Conservation (phyloP, 2,797 vertebrate species). For the Crypturellus tataupa region DNA sequence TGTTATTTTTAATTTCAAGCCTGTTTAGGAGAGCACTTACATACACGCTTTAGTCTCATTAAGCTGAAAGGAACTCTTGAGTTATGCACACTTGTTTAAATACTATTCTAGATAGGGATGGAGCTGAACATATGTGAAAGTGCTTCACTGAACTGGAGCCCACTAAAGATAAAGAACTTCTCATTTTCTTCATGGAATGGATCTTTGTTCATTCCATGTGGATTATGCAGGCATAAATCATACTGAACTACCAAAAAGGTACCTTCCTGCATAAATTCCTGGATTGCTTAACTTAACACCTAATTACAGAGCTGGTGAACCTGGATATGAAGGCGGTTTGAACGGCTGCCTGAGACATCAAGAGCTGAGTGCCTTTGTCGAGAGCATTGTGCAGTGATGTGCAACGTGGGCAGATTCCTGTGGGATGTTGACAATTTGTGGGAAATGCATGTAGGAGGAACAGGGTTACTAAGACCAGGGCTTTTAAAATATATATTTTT, state of each 20-base stretch:
- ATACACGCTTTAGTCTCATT: not conserved
- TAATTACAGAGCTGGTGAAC: slow-evolving; percentile 76
- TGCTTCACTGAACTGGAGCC: slow-evolving; percentile 5
- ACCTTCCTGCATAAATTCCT: slow-evolving; percentile 42
- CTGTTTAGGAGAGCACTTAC: not conserved
- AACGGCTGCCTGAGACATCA: slow-evolving; percentile 71
- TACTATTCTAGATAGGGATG: not conserved
- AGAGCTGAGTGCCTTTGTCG: slow-evolving; percentile 72
- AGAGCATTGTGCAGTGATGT: slow-evolving; percentile 76
- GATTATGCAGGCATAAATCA: slow-evolving; percentile 39
- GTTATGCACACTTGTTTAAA: not conserved
- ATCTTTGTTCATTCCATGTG: not conserved
- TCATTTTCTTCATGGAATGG: not conserved
- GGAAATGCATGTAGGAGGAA: slow-evolving; percentile 75
- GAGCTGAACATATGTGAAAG: not conserved
- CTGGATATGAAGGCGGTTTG: slow-evolving; percentile 68
- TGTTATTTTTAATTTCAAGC: slow-evolving; percentile 24
- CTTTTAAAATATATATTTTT: not conserved
- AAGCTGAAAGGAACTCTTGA: not conserved
- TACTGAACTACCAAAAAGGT: not conserved
- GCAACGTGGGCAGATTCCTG: slow-evolving; percentile 76
- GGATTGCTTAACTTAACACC: slow-evolving; percentile 51
- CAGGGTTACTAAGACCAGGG: slow-evolving; percentile 72
- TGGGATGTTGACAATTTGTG: slow-evolving; percentile 79
- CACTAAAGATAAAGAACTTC: not conserved